These are phyloP conservation scores for Poecilus cupreus DNA, from an alignment of 2,888 invertebrate genomes.

Conservation along the genomic window DNA sequence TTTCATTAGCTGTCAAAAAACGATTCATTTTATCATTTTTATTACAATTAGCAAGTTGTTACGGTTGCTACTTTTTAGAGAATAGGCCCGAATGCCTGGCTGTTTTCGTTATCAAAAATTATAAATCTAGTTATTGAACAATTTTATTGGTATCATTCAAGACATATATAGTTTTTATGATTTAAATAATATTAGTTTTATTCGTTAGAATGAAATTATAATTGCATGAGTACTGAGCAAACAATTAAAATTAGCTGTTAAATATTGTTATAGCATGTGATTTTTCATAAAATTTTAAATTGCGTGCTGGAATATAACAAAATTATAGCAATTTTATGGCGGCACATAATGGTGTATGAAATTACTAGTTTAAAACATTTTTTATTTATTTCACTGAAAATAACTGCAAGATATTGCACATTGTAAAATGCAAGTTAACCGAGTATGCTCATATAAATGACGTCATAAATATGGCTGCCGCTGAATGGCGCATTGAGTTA, in stretches of 20 bases:
- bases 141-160: too few relatives aligned
- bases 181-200: too few relatives aligned
- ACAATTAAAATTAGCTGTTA: conserved; percentile 25
- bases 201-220: background rate
- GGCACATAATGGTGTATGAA: conserved; percentile 38
- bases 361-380: conserved; percentile 47
- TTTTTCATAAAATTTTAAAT: background rate
- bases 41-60: too few relatives aligned
- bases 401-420: conserved; percentile 39
- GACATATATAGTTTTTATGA: too few relatives aligned
- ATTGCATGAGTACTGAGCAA: background rate
- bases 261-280: background rate
- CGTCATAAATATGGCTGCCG: conserved; percentile 39
- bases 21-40: too few relatives aligned
- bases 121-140: too few relatives aligned
- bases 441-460: conserved; percentile 2
- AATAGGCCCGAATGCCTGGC: too few relatives aligned
- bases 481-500: conserved; percentile 23
- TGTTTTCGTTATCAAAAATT: too few relatives aligned
- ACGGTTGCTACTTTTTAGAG: too few relatives aligned
- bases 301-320: background rate
- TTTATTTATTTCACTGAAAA: conserved; percentile 26
- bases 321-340: conserved; percentile 43
- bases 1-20: too few relatives aligned
- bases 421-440: background rate